Evolutionary conservation across 1,140 invertebrate species (phyloP), one percentile per base, ranked within the genome.

Genomic region (Drosophila bocqueti): DNA sequence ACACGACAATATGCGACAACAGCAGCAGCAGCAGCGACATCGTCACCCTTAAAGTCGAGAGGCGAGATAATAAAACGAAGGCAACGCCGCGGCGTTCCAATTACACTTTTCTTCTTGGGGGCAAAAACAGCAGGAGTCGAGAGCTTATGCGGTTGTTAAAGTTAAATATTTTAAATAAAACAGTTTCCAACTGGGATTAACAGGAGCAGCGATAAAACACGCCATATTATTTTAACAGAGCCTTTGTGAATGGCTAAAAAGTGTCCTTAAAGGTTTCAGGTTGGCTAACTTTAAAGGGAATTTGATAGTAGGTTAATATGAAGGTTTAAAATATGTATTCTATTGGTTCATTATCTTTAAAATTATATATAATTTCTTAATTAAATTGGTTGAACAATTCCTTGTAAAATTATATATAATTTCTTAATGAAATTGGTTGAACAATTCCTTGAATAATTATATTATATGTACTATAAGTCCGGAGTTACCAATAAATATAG

Each of bases 1-100:
- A 87, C 66, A 68, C 78, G 77, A 90, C 84, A 89, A 89, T 89
- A 87, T 76, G 80, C 76, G 72, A 76, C 24, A 24, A 24, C 24
- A 24, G 46, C 61, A 65, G 45, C 73, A 46, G 45, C 62, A 31
- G 45, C 63, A 26, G 24, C 50, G 43, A 62, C 75, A 76, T 59
- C 74, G 46, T 58, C 67, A 46, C 67, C 66, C 76, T 60, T 47
- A 46, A 58, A 49, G 45, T 68, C 45, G 29, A 45, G 29, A 45
- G 46, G 49, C 40, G 64, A 61, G 71, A 74, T 74, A 73, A 74
- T 74, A 74, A 73, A 73, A 74, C 45, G 55, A 38, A 72, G 68
- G 38, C 68, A 61, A 42, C 71, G 71, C 60, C 36, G 55, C 2
- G n/a, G 31, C 59, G 68, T 60, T 74, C 68, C 71, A 61, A 61